Evolutionary conservation across 2,888 invertebrate genomes (phyloP), one percentile per base, ranked within the genome.

Genomic region (Trachelus troglodyta): DNA sequence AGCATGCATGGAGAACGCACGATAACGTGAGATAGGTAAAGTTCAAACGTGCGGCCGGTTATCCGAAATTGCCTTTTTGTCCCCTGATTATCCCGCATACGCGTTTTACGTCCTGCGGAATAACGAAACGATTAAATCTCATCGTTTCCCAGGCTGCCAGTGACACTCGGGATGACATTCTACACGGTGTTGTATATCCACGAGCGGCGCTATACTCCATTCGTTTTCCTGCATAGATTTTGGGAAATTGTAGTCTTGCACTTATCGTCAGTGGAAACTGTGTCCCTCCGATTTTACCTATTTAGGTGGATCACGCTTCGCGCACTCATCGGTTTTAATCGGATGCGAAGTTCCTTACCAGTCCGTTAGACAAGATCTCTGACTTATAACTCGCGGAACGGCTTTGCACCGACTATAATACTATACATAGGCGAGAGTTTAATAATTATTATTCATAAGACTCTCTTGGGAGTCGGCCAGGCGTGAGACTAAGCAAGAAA

Each of bases 371-470:
- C 79, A 81, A 77, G 75, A 82, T 81, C 81, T 79, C 75, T 74
- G 81, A 79, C 81, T 76, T 78, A 77, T 77, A 76, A 81, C 77
- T 76, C 74, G 77, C 75, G 75, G 69, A 75, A 79, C 77, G 80
- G 79, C 77, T 80, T 77, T 77, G 74, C 73, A 68, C 37, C 76
- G 69, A 74, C 76, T 69, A 75, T 73, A 78, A 71, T 77, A 15
- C n/a, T 73, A 78, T 75, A 78, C 78, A 78, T 75, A 75, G 78
- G 75, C 80, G 84, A 83, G 85, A 85, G 85, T 87, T 87, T 87
- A 84, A 87, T 90, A 90, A 90, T 90, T 90, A 90, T 90, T 90
- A 91, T 91, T 91, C 91, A 91, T 91, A 91, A 91, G 90, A 87
- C 87, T 85, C 83, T 87, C 85, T 82, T 81, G 87, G 84, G 86